Percentiles rank a stretch among this genome's conserved stretches.
phyloP scores from a whole-genome alignment of 1,140 invertebrate species.

The Drosophila funebris region DNA sequence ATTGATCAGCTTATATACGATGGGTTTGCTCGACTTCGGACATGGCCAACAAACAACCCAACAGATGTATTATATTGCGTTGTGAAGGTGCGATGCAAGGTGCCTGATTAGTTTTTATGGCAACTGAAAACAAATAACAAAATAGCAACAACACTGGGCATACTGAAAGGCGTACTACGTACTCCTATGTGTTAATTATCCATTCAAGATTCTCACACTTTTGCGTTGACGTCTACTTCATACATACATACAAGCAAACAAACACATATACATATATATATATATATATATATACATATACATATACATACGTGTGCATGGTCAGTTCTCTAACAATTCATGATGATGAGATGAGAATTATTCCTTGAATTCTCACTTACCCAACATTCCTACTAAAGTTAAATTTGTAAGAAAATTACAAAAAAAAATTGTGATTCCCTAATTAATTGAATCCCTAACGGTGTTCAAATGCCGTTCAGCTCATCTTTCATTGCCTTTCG shows the following conservation, averaged over 20 bases:
- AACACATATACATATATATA: too few species aligned
- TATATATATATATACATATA: too few species aligned
- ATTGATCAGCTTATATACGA: slow-evolving; percentile 73
- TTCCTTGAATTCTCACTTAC: too few species aligned
- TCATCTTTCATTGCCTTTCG: not conserved
- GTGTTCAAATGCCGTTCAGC: too few species aligned
- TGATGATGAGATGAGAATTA: too few species aligned
- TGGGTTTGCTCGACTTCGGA: slow-evolving; percentile 40
- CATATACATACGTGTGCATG: too few species aligned
- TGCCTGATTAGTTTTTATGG: slow-evolving; percentile 73
- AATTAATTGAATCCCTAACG: too few species aligned
- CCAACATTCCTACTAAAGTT: too few species aligned
- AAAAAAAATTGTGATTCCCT: too few species aligned
- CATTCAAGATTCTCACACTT: slow-evolving; percentile 77
- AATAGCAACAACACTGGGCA: slow-evolving; percentile 30
- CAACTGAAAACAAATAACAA: slow-evolving; percentile 44
- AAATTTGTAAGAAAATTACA: too few species aligned
- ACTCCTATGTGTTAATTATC: slow-evolving; percentile 68
- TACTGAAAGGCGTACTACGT: not conserved
- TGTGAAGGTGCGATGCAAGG: slow-evolving; percentile 43
- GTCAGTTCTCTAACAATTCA: not conserved
- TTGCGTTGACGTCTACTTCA: slow-evolving; percentile 34
- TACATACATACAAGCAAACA: too few species aligned
- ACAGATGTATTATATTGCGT: not conserved
- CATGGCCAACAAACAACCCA: slow-evolving; percentile 25